Evolutionary conservation across 2,113 vertebrate species (phyloP), one percentile per base, ranked within the genome.

Genomic region (Dasyurus viverrinus): DNA sequence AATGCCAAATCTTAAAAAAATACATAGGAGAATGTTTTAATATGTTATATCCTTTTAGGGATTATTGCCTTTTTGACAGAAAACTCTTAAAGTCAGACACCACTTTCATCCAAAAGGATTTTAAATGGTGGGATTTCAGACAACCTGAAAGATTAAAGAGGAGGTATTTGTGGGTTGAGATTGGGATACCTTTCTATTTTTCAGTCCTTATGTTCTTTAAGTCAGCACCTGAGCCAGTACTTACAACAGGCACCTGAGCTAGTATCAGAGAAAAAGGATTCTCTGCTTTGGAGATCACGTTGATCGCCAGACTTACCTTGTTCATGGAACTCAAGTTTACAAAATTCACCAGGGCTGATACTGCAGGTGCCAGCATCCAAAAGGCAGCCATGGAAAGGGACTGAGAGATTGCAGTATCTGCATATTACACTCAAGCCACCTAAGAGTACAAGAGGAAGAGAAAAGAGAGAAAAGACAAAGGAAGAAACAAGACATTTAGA

Each of bases 331-430:
- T 96, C n/a, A 91, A 50, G 55, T 57, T 94, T 92, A 55, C 98
- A 98, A 2, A 14, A 94, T 92, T 98, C 96, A 42, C 92, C 96
- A 89, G 90, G 92, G 91, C 94, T 95, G 89, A 96, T 25, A 90
- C 0, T 93, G 90, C 98, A 98, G 25, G 89, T 97, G 89, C 98
- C 98, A 27, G 95, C 93, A 42, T 97, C 97, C 84, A 98, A 52
- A 95, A 98, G 25, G 94, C 98, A 98, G 90, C 98, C 97, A 52
- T 98, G 98, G 91, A 98, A 98, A 0, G 97, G 92, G n/a, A 98
- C 0, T n/a, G 97, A 98, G 54, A 98, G 97, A 68, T 98, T 98
- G 95, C 98, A 98, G 11, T 0, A 25, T 90, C 93, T 96, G 53
- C 98, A 98, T 9, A 96, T 36, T 92, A 97, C 8, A 89, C 48